phyloP scores from a whole-genome alignment of 2,888 invertebrate species.

The Ecliptopera silaceata region DNA sequence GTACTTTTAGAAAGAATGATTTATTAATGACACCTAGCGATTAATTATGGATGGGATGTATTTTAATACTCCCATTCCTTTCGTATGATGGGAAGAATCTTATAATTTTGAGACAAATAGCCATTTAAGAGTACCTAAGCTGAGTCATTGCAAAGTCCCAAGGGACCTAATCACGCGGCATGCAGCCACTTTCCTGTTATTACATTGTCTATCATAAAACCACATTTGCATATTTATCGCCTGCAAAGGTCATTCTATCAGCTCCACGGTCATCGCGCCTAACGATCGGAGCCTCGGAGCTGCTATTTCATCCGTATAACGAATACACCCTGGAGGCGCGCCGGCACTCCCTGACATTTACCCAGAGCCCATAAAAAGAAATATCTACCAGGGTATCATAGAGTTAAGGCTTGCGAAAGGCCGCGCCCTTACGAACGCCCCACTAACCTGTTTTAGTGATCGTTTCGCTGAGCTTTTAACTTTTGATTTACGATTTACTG shows the following conservation, averaged over 20 bases:
- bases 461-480: conserved; percentile 10
- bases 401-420: conserved; percentile 70
- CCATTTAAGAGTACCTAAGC: no score
- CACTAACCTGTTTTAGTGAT: conserved; percentile 63
- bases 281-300: conserved; percentile 34
- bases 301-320: conserved; percentile 25
- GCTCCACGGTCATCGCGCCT: conserved; percentile 33
- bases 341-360: conserved; percentile 79
- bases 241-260: conserved; percentile 23
- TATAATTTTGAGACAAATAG: no score
- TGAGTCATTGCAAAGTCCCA: background rate
- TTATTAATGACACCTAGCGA: no score
- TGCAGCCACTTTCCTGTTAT: background rate
- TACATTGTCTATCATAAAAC: conserved; percentile 4
- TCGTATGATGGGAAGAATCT: no score
- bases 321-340: conserved; percentile 50
- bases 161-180: background rate
- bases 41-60: no score
- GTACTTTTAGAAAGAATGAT: no score
- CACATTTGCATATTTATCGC: conserved; percentile 22
- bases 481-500: conserved; percentile 15
- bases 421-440: conserved; percentile 66
- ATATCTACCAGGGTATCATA: conserved; percentile 76
- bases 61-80: no score
- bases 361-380: conserved; percentile 80